Evolutionary conservation across 2,888 invertebrate genomes (phyloP), one percentile per base, ranked within the genome.

Genomic region (Seira ritae): DNA sequence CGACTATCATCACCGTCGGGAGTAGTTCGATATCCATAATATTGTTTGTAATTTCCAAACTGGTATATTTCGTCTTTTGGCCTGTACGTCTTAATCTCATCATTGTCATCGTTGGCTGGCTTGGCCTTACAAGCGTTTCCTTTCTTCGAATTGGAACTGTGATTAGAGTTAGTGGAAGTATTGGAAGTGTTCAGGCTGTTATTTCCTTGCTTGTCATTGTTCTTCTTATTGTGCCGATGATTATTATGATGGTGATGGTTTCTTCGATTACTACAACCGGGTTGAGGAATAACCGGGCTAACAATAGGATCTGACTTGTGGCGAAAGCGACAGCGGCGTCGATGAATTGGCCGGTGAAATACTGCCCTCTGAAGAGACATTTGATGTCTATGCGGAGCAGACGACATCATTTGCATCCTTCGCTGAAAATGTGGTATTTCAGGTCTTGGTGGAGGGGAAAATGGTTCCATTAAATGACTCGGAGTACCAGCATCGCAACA

Each of bases 21-120:
- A 0, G 84, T 69, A 91, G 97, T 96, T 46, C 98, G 94, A 90
- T 98, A 98, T 22, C 98, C 98, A 90, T 98, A 98, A 92, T 99
- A 99, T 91, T 94, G 95, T 91, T 97, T 96, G 91, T 98, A 99
- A 92, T 99, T 99, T 79, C 99, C 99, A 92, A 95, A 98, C 90
- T 96, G 96, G 92, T 97, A 98, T 90, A 94, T 94, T 81, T 94
- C 93, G 90, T 95, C 94, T 90, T 95, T 95, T 22, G 94, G 92
- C 89, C 95, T 94, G 91, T 96, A 96, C 60, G 66, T 87, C 42
- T 70, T 84, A 71, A 80, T 79, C 74, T 70, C 75, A 74, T 65
- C 82, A 42, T 31, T 73, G 6, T 65, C 82, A 42, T 31, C 68
- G 8, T 65, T 69, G 42, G 55, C 72, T 37, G 66, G 72, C 80